A percentile compares a stretch with the other conserved stretches of the same genome.
Conservation (phyloP, 2,797 vertebrate species). For the Amazona ochrocephala region DNA sequence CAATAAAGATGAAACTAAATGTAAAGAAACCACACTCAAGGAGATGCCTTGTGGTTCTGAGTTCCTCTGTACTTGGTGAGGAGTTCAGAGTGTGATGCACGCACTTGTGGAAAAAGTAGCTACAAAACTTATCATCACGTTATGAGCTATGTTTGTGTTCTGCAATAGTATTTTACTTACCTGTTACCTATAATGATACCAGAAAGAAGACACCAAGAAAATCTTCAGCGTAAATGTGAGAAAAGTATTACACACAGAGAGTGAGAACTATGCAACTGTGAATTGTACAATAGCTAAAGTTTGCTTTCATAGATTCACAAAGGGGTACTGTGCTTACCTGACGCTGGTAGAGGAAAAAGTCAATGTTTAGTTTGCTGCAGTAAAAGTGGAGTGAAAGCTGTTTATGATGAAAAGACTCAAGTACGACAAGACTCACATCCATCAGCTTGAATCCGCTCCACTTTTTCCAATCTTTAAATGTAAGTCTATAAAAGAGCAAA, state of each 20-base stretch:
- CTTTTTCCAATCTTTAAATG: background rate
- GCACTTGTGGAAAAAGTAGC: background rate
- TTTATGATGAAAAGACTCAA: background rate
- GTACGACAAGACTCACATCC: background rate
- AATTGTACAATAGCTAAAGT: background rate
- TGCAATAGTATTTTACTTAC: background rate
- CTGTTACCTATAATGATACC: background rate
- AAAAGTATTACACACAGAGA: background rate
- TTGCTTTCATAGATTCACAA: background rate
- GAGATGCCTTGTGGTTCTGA: background rate
- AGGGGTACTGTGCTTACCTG: background rate
- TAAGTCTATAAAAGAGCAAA: background rate
- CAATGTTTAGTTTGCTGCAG: background rate
- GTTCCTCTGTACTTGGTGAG: background rate
- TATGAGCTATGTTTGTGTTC: background rate
- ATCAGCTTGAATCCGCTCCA: background rate
- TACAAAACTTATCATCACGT: background rate
- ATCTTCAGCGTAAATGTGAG: background rate
- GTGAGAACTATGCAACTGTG: background rate
- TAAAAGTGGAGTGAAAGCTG: background rate
- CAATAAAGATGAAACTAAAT: background rate
- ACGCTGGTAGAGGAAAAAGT: background rate
- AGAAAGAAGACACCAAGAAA: background rate
- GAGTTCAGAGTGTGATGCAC: background rate
- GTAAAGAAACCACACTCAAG: background rate